These are phyloP conservation scores for Chymomyza procnemis DNA, from an alignment of 2,888 invertebrate species.

Conservation along the genomic window DNA sequence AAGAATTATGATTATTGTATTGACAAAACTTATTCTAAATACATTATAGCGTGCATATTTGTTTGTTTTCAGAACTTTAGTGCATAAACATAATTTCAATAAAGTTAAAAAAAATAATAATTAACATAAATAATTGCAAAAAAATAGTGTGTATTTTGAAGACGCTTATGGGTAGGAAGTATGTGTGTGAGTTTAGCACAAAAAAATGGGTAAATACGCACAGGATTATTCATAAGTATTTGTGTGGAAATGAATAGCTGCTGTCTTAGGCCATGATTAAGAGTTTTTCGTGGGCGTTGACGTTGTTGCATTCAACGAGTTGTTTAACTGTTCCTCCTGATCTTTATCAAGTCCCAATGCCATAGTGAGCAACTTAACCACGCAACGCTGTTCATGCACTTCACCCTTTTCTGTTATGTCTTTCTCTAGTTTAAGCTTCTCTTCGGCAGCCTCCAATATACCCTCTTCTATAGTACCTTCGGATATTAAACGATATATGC, in stretches of 20 bases:
- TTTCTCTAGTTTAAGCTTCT: slow-evolving; percentile 93
- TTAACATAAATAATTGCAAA: slow-evolving; percentile 19
- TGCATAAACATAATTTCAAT: slow-evolving; percentile 18
- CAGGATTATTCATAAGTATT: not conserved
- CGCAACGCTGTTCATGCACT: slow-evolving; percentile 85
- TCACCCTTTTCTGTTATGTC: slow-evolving; percentile 86
- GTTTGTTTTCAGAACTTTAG: not conserved
- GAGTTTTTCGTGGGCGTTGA: slow-evolving; percentile 56
- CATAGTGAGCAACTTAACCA: slow-evolving; percentile 88
- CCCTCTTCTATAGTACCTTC: slow-evolving; percentile 95
- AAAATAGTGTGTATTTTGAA: slow-evolving; percentile 11
- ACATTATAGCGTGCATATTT: not conserved
- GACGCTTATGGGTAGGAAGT: not conserved
- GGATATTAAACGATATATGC: slow-evolving; percentile 90
- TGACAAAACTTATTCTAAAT: not conserved
- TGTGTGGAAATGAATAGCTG: slow-evolving; percentile 44
- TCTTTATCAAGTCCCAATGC: slow-evolving; percentile 83
- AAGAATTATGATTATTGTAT: not conserved
- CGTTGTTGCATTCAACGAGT: slow-evolving; percentile 65
- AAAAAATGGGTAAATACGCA: not conserved
- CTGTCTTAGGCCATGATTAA: slow-evolving; percentile 7
- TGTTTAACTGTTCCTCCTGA: slow-evolving; percentile 67
- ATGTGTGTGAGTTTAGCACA: not conserved
- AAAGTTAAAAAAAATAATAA: slow-evolving; percentile 22
- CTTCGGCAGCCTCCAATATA: slow-evolving; percentile 92